Evolutionary conservation across 1,140 invertebrate species (phyloP).

Genomic region (Orchestia grillus): DNA sequence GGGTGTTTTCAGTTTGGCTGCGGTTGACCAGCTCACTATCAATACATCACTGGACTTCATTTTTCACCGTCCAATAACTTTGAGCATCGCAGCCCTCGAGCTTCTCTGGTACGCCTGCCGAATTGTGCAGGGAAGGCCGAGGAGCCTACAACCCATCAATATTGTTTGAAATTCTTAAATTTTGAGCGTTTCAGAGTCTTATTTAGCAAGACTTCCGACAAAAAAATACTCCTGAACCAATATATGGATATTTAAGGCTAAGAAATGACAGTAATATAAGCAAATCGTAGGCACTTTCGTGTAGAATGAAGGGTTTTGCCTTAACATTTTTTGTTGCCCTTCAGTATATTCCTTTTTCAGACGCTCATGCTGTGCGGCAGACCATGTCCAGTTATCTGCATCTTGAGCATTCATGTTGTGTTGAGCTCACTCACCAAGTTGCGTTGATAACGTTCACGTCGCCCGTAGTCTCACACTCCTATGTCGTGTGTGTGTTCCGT

Average conservation of each 20-base stretch:
- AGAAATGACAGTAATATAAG: not conserved
- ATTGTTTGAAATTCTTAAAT: not conserved
- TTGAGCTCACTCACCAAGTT: too few species aligned
- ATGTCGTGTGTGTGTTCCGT: too few species aligned
- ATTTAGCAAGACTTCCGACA: not conserved
- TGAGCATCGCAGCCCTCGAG: not conserved
- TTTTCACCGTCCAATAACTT: conserved; percentile 30
- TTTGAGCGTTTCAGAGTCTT: not conserved
- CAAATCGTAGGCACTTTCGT: too few species aligned
- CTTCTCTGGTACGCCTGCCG: not conserved
- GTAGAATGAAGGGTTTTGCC: not conserved
- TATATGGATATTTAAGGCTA: not conserved
- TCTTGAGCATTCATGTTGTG: too few species aligned
- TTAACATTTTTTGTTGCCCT: not conserved
- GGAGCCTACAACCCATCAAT: not conserved
- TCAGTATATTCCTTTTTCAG: not conserved
- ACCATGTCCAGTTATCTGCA: too few species aligned
- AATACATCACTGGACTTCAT: conserved; percentile 10
- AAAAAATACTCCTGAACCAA: not conserved
- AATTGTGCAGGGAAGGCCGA: not conserved
- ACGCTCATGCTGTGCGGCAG: too few species aligned
- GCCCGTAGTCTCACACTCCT: too few species aligned
- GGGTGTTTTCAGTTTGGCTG: not conserved
- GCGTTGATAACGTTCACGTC: too few species aligned
- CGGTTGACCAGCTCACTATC: not conserved